Evolutionary conservation across 2,113 vertebrate species (phyloP).

Genomic region (Spilogale gracilis): DNA sequence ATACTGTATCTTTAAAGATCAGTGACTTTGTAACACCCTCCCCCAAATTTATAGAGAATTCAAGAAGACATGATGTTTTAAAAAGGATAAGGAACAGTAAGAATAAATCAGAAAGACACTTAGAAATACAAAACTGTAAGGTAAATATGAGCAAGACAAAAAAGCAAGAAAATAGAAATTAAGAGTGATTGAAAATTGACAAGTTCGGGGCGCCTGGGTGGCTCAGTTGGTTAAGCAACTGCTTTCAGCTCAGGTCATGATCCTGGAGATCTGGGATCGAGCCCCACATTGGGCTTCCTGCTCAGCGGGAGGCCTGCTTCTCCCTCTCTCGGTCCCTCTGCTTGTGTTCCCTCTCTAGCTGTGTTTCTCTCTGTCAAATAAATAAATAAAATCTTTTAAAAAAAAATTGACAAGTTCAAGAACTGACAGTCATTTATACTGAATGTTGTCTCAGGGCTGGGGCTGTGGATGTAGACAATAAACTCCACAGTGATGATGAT

Average conservation of each 20-base stretch:
- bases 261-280: too few species aligned
- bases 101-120: neutral
- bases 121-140: neutral
- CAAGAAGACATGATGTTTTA: neutral
- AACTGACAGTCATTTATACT: neutral
- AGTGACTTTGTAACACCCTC: neutral
- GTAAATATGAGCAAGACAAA: neutral
- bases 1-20: neutral
- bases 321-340: too few species aligned
- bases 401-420: neutral
- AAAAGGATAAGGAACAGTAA: neutral
- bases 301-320: too few species aligned
- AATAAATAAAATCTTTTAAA: too few species aligned
- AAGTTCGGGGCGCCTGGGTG: too few species aligned
- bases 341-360: too few species aligned
- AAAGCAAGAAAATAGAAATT: neutral
- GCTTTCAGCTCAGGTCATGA: too few species aligned
- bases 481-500: neutral
- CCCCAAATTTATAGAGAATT: neutral
- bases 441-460: neutral
- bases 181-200: neutral
- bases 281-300: too few species aligned
- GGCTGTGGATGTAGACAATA: neutral
- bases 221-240: too few species aligned
- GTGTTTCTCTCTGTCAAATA: too few species aligned